Conservation (phyloP, 1,140 invertebrate genomes). For the Manduca sexta region DNA sequence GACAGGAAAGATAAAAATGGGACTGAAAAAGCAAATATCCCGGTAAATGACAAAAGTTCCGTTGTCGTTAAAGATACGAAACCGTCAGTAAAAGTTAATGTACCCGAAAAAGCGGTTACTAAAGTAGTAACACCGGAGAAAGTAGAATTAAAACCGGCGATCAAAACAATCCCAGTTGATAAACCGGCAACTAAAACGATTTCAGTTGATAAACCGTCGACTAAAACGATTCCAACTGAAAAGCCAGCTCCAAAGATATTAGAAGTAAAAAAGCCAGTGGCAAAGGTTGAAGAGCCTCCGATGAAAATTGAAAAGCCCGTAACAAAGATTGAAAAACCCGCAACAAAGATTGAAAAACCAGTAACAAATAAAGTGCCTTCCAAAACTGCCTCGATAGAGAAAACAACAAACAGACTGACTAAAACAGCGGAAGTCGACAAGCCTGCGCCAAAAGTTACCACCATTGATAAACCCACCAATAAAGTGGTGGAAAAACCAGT, state of each 20-base stretch:
- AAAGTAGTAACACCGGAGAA: not conserved
- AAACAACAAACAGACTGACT: too few relatives aligned
- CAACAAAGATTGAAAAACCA: constrained; percentile 16
- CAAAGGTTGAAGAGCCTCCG: constrained; percentile 1
- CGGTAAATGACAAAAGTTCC: constrained; percentile 34
- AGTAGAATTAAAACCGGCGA: not conserved
- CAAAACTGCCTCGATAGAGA: too few relatives aligned
- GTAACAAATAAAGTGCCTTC: too few relatives aligned
- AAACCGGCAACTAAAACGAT: not conserved
- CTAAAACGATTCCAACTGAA: constrained; percentile 15
- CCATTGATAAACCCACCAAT: constrained; percentile 14
- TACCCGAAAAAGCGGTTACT: not conserved
- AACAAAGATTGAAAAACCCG: not conserved
- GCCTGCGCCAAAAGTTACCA: constrained; percentile 1
- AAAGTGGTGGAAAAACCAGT: constrained; percentile 8
- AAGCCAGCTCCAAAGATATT: constrained; percentile 26
- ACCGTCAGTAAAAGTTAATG: constrained; percentile 3
- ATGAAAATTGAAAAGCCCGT: constrained; percentile 6
- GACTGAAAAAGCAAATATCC: constrained; percentile 33
- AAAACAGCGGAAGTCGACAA: too few relatives aligned
- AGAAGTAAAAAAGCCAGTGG: constrained; percentile 18
- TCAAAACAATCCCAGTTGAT: not conserved
- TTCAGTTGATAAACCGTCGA: constrained; percentile 3
- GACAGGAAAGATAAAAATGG: constrained; percentile 57
- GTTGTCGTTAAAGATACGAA: constrained; percentile 36